A percentile compares a stretch with the other conserved stretches of the same genome.
These are phyloP conservation scores for Mergus octosetaceus DNA, from an alignment of 2,797 vertebrate species.

Conservation along the genomic window DNA sequence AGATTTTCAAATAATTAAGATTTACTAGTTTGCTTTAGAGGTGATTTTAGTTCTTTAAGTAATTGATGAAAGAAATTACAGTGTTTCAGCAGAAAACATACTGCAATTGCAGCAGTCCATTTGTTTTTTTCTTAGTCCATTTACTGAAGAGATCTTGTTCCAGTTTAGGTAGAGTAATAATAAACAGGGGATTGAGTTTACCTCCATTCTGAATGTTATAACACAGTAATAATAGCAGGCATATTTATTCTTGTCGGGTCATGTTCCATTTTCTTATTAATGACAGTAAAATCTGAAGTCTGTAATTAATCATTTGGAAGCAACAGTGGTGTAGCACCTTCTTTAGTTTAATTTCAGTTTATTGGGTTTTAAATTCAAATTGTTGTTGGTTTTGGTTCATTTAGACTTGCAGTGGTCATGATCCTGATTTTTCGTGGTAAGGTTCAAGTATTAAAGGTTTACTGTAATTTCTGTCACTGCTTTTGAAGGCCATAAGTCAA, in stretches of 20 bases:
- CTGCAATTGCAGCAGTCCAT: not conserved
- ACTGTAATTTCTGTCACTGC: not conserved
- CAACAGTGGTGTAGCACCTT: not conserved
- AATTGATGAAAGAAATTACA: not conserved
- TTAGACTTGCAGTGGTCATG: not conserved
- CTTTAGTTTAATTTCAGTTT: not conserved
- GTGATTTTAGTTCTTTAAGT: not conserved
- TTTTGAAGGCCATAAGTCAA: not conserved
- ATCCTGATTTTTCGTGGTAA: not conserved
- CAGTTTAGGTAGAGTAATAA: slow-evolving; percentile 16
- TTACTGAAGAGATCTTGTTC: slow-evolving; percentile 44
- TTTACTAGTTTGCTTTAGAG: not conserved
- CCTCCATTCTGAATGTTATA: not conserved
- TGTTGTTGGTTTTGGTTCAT: not conserved
- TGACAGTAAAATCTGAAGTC: not conserved
- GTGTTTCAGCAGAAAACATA: slow-evolving; percentile 11
- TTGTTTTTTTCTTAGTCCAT: slow-evolving; percentile 22
- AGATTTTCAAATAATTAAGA: not conserved
- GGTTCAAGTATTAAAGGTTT: not conserved
- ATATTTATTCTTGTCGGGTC: not conserved
- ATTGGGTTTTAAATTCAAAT: not conserved
- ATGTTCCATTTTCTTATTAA: not conserved
- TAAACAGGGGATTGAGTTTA: not conserved
- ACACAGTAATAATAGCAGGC: not conserved
- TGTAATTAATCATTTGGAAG: slow-evolving; percentile 24